Evolutionary conservation across 2,113 vertebrate species (phyloP).

Genomic region (Pachyramphus minor): DNA sequence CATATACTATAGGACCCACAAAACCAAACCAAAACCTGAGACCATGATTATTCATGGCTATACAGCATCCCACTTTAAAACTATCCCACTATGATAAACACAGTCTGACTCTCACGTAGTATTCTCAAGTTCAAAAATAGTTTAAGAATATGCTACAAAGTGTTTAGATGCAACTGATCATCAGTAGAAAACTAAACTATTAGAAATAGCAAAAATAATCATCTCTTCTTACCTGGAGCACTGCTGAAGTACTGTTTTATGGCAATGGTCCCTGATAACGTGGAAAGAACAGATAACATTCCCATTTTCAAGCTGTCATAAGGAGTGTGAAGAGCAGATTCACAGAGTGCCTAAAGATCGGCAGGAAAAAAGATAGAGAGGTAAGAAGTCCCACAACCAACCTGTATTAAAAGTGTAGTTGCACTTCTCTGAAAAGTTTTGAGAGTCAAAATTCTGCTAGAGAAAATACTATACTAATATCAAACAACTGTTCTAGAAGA

Average conservation of each 20-base stretch:
- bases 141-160: neutral
- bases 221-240: slow-evolving; percentile 76
- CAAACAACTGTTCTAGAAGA: neutral
- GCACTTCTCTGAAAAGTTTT: neutral
- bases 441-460: neutral
- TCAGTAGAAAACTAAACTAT: neutral
- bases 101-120: neutral
- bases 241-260: slow-evolving; percentile 91
- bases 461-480: neutral
- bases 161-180: neutral
- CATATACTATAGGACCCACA: neutral
- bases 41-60: neutral
- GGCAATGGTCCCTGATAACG: slow-evolving; percentile 89
- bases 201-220: neutral
- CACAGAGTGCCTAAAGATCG: slow-evolving; percentile 84
- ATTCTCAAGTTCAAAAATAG: neutral
- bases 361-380: neutral
- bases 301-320: slow-evolving; percentile 93
- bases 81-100: fast-evolving
- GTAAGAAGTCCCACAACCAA: neutral
- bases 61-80: no score
- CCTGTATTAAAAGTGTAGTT: neutral
- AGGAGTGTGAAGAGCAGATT: slow-evolving; percentile 91
- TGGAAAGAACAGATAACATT: slow-evolving; percentile 91
- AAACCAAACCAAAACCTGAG: neutral